Conservation (phyloP, 1,140 invertebrate species). For the Hormaphis cornu region DNA sequence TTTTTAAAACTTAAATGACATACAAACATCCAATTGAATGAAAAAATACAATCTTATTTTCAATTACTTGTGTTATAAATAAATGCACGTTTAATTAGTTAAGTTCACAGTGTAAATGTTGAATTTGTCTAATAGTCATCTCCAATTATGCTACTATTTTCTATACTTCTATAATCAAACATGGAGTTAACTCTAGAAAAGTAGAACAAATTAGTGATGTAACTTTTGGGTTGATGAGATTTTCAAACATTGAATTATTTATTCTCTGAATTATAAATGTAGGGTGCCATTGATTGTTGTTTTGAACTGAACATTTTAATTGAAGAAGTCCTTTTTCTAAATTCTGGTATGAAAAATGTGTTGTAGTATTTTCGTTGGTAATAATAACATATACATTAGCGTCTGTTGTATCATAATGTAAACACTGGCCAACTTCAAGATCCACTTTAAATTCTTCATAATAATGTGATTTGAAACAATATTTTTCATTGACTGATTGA, state of each 20-base stretch:
- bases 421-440: not conserved
- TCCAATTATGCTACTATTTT: too few relatives aligned
- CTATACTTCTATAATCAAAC: not conserved
- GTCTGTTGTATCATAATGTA: not conserved
- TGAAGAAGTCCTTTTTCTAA: not conserved
- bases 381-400: not conserved
- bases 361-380: not conserved
- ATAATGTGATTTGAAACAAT: not conserved
- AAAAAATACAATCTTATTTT: not conserved
- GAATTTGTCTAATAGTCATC: too few relatives aligned
- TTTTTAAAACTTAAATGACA: not conserved
- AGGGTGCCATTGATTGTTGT: not conserved
- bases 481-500: slow-evolving; percentile 1
- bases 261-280: not conserved
- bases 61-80: not conserved
- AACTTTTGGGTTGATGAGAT: not conserved
- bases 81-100: too few relatives aligned
- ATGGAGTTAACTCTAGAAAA: not conserved
- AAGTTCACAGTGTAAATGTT: too few relatives aligned
- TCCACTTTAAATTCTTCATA: not conserved
- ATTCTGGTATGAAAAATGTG: not conserved
- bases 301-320: not conserved
- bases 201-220: not conserved
- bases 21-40: not conserved
- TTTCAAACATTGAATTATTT: not conserved